A percentile compares a stretch with the other conserved stretches of the same genome.
phyloP scores from a whole-genome alignment of 2,888 invertebrate genomes.

The Sceliomorpha sp. region DNA sequence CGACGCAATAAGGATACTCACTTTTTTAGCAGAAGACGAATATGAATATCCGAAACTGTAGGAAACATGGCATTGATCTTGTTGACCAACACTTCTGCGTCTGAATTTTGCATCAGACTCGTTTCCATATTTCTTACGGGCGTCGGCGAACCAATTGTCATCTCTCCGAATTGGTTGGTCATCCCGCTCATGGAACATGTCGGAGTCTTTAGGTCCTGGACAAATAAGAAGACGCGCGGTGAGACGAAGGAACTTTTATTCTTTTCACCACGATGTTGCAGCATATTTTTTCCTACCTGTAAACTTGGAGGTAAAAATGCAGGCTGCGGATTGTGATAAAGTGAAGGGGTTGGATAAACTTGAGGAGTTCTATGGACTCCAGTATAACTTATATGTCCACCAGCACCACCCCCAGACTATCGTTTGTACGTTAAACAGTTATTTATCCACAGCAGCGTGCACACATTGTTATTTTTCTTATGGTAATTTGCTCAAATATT shows the following conservation, averaged over 20 bases:
- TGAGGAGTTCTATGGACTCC: conserved; percentile 78
- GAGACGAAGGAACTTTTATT: not conserved
- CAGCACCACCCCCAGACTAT: conserved; percentile 75
- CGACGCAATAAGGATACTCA: conserved; percentile 82
- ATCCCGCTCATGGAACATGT: conserved; percentile 73
- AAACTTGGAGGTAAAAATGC: conserved; percentile 79
- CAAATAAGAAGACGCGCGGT: conserved; percentile 25
- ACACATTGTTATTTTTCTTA: conserved; percentile 59
- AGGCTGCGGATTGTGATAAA: conserved; percentile 78
- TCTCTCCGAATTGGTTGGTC: conserved; percentile 76
- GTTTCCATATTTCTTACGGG: conserved; percentile 82
- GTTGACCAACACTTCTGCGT: conserved; percentile 87
- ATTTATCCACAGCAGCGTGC: conserved; percentile 77
- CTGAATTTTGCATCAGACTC: conserved; percentile 83
- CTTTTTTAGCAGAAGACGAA: conserved; percentile 92
- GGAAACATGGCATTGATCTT: conserved; percentile 95
- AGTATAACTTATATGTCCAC: conserved; percentile 74
- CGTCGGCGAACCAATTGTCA: conserved; percentile 76
- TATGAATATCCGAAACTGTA: conserved; percentile 93
- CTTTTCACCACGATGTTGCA: too few species aligned
- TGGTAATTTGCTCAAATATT: conserved; percentile 39
- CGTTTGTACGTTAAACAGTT: conserved; percentile 60
- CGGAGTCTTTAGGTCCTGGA: conserved; percentile 77
- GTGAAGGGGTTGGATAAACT: conserved; percentile 78
- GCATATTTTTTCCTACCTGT: conserved; percentile 73